Evolutionary conservation across 2,113 vertebrate genomes (phyloP).

Genomic region (Pseudonaja textilis): DNA sequence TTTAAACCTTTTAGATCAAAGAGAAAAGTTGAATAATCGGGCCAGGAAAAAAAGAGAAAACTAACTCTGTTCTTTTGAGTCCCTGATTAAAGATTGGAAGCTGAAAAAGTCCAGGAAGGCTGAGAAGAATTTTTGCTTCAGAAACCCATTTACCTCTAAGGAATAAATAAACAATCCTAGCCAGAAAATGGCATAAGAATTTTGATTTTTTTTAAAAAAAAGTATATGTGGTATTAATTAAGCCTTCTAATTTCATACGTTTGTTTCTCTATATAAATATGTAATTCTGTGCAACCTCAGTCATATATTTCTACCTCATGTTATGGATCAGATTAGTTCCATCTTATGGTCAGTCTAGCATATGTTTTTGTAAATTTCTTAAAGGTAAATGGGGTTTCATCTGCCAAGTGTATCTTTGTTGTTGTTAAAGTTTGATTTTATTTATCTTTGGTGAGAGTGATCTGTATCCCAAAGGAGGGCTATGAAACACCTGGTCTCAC

Average conservation of each 20-base stretch:
- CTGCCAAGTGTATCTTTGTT: neutral
- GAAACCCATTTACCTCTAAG: neutral
- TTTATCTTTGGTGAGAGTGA: neutral
- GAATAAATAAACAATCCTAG: neutral
- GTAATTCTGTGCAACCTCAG: neutral
- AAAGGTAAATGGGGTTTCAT: neutral
- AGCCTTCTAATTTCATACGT: neutral
- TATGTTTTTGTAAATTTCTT: neutral
- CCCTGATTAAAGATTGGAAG: neutral
- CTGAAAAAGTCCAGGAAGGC: neutral
- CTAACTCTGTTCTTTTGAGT: neutral
- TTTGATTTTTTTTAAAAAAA: neutral
- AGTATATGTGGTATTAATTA: neutral
- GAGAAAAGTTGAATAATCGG: neutral
- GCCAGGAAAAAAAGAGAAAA: neutral
- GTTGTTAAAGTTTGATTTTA: neutral
- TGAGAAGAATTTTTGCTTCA: neutral
- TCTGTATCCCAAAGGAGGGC: neutral
- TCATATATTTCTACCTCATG: neutral
- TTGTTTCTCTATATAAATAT: neutral
- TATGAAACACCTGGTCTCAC: neutral
- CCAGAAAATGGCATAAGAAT: neutral
- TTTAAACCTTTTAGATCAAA: neutral
- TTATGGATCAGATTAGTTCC: neutral
- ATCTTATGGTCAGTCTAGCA: neutral